These are phyloP conservation scores for Drosophila tsacasi DNA, from an alignment of 1,140 invertebrate species.

Conservation along the genomic window DNA sequence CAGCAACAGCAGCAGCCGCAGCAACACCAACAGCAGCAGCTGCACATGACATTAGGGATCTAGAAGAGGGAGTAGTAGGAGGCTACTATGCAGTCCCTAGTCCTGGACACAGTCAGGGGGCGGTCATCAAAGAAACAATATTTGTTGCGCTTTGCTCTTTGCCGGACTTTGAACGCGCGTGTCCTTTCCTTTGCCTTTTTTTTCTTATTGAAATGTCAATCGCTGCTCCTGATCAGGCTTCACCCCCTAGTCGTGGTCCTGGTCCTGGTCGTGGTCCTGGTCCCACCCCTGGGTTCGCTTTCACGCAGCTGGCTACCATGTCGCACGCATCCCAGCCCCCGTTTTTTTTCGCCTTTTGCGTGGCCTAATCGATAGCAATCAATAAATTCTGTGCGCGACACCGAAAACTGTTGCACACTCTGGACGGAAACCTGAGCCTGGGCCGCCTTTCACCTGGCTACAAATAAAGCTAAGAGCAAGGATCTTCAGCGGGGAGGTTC, in stretches of 20 bases:
- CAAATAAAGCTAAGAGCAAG: neutral
- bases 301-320: conserved; percentile 31
- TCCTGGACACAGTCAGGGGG: conserved; percentile 13
- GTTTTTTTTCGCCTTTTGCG: conserved; percentile 8
- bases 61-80: too few relatives aligned
- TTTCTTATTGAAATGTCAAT: conserved; percentile 55
- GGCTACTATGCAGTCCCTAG: conserved; percentile 1
- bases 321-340: conserved; percentile 21
- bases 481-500: neutral
- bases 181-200: neutral
- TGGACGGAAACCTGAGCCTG: neutral
- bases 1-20: conserved; percentile 10
- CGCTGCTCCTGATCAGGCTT: conserved; percentile 13
- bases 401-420: conserved; percentile 43
- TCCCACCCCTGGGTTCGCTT: conserved; percentile 1
- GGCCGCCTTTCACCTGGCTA: neutral
- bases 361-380: conserved; percentile 74
- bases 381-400: conserved; percentile 58
- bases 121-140: conserved; percentile 32
- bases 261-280: neutral
- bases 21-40: conserved; percentile 7
- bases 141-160: conserved; percentile 72
- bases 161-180: conserved; percentile 23
- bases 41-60: conserved; percentile 13
- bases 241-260: neutral